Evolutionary conservation across 2,888 invertebrate genomes (phyloP).

Genomic region (Nymphalis urticae): DNA sequence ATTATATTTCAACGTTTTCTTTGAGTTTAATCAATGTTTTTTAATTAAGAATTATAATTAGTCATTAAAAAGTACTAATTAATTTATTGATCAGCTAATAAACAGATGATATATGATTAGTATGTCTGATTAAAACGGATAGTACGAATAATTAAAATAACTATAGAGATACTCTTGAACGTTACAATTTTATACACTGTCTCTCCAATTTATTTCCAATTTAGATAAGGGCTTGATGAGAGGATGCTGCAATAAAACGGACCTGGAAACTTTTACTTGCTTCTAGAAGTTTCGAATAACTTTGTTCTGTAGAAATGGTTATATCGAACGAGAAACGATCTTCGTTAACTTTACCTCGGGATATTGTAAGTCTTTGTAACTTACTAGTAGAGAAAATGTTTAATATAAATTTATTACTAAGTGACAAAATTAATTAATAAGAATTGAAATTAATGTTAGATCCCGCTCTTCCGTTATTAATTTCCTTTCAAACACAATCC

Average conservation of each 20-base stretch:
- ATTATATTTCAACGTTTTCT: no score
- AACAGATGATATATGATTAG: no score
- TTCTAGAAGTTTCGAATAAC: constrained; percentile 17
- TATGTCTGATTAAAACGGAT: no score
- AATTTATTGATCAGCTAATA: no score
- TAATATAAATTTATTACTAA: constrained; percentile 11
- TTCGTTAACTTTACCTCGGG: constrained; percentile 15
- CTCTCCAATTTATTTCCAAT: constrained; percentile 17
- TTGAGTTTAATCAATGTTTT: no score
- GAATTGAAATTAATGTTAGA: no score
- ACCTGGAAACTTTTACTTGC: constrained; percentile 16
- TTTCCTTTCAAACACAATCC: neutral
- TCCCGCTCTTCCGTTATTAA: neutral
- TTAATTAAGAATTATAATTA: no score
- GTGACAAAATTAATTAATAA: neutral
- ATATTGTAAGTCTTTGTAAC: constrained; percentile 13
- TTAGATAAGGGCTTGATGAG: constrained; percentile 17
- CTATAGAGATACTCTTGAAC: no score
- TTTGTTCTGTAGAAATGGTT: constrained; percentile 13
- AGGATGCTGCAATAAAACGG: constrained; percentile 13
- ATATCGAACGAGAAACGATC: constrained; percentile 15
- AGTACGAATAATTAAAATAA: no score
- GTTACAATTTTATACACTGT: neutral
- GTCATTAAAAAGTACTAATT: no score
- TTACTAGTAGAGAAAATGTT: constrained; percentile 15